Base-by-base conservation (phyloP, 2,113 vertebrate genomes). In the Synchiropus splendidus region DNA sequence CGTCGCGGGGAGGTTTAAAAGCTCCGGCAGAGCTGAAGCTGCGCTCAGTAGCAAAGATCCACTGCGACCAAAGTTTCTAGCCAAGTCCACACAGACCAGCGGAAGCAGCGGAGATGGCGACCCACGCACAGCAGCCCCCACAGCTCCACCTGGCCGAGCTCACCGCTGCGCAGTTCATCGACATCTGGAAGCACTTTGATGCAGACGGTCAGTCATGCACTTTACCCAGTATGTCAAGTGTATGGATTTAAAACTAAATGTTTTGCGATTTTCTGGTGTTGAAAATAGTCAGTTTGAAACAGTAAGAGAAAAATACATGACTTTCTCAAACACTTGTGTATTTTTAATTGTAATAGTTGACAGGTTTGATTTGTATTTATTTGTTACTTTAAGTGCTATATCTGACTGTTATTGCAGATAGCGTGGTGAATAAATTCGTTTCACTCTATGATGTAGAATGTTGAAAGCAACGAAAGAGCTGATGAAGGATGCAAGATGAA, bases 151-250 rank as follows among this genome's bases (percentile, higher is more conserved):
- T 92, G 81, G 90, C 90, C 2, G 92, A 94, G 79, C 83, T 97
- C 74, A 94, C 92, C 31, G 92, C 94, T 0, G 78, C 87, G 49
- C 92, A 97, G 83, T 97, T 97, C 84, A 83, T 93, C 79, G 91
- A 92, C 63, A 91, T 97, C 76, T 97, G 94, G 94, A 90, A 90
- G 45, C 92, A 92, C 60, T 97, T 89, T 55, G 94, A 97, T 31
- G 67, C 85, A 36, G 92, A 95, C 71, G 94, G 94, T 95, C 74
- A 92, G 92, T 89, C 50, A 18, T 39, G 31, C 36, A 8, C 16
- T 12, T 9, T 27, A 27, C 8, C 21, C 8, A 4, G 8, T 27
- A 27, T 27, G 8, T 27, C n/a, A n/a, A n/a, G n/a, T n/a, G n/a
- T n/a, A n/a, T n/a, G n/a, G n/a, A n/a, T n/a, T n/a, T n/a, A n/a